Percentiles rank a stretch among this genome's conserved stretches.
phyloP scores from a whole-genome alignment of 2,888 invertebrate genomes.

The Aphidius colemani region DNA sequence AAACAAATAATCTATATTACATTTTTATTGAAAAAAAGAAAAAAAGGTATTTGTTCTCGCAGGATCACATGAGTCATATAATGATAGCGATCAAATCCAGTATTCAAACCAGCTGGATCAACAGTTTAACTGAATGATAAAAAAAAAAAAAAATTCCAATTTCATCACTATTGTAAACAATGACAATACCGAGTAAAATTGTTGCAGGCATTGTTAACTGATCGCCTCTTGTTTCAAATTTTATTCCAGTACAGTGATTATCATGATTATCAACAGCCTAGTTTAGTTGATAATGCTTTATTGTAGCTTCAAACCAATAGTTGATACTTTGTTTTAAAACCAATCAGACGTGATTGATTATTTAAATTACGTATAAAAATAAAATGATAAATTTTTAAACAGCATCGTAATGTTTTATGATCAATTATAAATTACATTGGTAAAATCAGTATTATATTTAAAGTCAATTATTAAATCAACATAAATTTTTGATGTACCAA shows the following conservation, averaged over 20 bases:
- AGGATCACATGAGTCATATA: no score
- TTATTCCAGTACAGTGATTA: slow-evolving; percentile 57
- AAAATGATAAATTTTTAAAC: slow-evolving; percentile 58
- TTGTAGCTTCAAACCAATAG: slow-evolving; percentile 66
- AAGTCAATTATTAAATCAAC: no score
- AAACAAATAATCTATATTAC: no score
- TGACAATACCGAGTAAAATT: slow-evolving; percentile 68
- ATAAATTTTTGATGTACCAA: no score
- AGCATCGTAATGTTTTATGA: no score
- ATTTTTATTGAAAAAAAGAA: no score
- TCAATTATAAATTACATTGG: no score
- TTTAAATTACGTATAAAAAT: slow-evolving; percentile 61
- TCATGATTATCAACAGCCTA: slow-evolving; percentile 73
- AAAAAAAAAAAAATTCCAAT: slow-evolving; percentile 69
- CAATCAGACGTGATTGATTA: slow-evolving; percentile 60
- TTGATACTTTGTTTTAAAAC: slow-evolving; percentile 63
- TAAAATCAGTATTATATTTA: no score
- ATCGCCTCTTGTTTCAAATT: slow-evolving; percentile 63
- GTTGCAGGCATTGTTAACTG: slow-evolving; percentile 66
- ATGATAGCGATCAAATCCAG: slow-evolving; percentile 65
- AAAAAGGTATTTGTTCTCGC: no score
- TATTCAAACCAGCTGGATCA: slow-evolving; percentile 69
- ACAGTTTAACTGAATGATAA: slow-evolving; percentile 65
- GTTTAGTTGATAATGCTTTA: slow-evolving; percentile 61
- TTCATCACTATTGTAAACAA: slow-evolving; percentile 81